phyloP scores from a whole-genome alignment of 2,797 vertebrate genomes.

The Graptemys geographica region DNA sequence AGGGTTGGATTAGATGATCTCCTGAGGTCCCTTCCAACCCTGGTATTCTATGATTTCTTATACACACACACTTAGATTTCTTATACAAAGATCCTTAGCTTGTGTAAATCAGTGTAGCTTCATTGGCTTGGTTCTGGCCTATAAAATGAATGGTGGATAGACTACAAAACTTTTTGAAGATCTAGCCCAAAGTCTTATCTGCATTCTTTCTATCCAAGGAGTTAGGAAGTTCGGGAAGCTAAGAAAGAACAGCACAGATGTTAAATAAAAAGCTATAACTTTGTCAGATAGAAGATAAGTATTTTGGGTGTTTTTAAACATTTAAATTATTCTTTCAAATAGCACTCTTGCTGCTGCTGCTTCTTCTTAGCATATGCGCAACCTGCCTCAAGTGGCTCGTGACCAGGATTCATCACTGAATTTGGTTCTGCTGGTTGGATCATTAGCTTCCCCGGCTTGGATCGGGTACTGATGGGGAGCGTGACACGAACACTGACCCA shows the following conservation, averaged over 20 bases:
- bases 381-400: too few relatives aligned
- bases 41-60: too few relatives aligned
- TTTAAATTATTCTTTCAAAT: conserved; percentile 49
- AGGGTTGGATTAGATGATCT: too few relatives aligned
- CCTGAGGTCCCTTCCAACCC: too few relatives aligned
- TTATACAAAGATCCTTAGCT: not conserved
- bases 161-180: not conserved
- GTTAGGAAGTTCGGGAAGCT: conserved; percentile 1
- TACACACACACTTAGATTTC: too few relatives aligned
- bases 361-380: too few relatives aligned
- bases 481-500: too few relatives aligned
- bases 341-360: conserved; percentile 16
- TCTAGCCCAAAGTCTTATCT: not conserved
- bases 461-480: too few relatives aligned
- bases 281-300: not conserved
- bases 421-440: too few relatives aligned
- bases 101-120: conserved; percentile 14
- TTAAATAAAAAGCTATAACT: conserved; percentile 57
- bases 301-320: conserved; percentile 37
- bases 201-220: conserved; percentile 12
- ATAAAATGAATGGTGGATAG: not conserved
- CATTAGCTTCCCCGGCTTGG: too few relatives aligned
- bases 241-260: conserved; percentile 63
- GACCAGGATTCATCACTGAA: too few relatives aligned
- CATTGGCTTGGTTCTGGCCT: not conserved